Percentiles rank a stretch among this genome's conserved stretches.
phyloP scores from a whole-genome alignment of 2,113 vertebrate species.

The Riparia riparia region DNA sequence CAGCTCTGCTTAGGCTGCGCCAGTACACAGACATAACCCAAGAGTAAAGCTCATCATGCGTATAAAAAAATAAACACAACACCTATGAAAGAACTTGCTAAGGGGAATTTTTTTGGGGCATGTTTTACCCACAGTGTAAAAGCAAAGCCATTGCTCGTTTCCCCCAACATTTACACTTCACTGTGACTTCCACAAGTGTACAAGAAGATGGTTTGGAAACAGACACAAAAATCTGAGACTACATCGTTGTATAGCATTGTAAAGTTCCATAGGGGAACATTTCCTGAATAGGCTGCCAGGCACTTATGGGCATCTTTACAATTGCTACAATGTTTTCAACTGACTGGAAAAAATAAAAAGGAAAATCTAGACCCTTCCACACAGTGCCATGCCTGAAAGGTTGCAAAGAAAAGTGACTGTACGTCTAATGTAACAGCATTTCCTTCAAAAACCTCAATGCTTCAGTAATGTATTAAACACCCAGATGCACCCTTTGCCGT shows the following conservation, averaged over 20 bases:
- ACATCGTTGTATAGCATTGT: not conserved
- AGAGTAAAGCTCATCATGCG: not conserved
- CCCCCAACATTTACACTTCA: not conserved
- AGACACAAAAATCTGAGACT: not conserved
- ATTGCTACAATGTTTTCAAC: not conserved
- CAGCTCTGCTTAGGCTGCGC: not conserved
- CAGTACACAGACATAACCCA: not conserved
- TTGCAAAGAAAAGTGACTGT: not conserved
- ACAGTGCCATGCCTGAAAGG: not conserved
- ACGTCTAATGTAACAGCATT: not conserved
- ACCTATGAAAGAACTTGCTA: not conserved
- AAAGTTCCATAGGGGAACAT: not conserved
- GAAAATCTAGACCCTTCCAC: not conserved
- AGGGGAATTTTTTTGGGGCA: not conserved
- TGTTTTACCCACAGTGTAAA: not conserved
- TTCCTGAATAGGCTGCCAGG: not conserved
- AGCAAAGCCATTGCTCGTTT: not conserved
- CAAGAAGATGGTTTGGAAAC: not conserved
- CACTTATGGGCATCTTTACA: not conserved
- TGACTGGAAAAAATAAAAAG: not conserved
- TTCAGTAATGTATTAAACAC: not conserved
- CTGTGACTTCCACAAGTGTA: not conserved
- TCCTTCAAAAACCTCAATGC: not conserved
- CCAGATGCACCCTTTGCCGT: not conserved
- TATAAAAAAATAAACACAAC: not conserved